A percentile compares a stretch with the other conserved stretches of the same genome.
phyloP scores from a whole-genome alignment of 2,113 vertebrate species.

The Vombatus ursinus region DNA sequence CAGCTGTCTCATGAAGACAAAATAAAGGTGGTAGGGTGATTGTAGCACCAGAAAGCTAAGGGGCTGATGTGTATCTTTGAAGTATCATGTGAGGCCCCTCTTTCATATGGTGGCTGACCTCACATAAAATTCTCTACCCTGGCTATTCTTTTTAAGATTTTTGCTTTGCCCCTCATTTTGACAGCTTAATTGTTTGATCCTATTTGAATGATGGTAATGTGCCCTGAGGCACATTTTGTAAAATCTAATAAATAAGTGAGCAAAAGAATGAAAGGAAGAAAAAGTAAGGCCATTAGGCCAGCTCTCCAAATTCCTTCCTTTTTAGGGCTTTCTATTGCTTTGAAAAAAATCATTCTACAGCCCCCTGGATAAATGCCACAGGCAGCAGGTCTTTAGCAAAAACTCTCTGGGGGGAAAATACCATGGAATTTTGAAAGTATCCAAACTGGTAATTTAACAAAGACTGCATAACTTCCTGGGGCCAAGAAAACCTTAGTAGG shows the following conservation, averaged over 20 bases:
- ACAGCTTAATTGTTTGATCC: constrained; percentile 44
- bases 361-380: constrained; percentile 41
- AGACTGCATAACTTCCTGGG: constrained; percentile 2
- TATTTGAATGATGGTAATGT: constrained; percentile 56
- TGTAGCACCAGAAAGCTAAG: background rate
- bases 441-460: constrained; percentile 50
- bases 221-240: background rate
- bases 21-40: background rate
- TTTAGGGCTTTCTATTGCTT: constrained; percentile 34
- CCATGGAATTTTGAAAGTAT: constrained; percentile 35
- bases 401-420: background rate
- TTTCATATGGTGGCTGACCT: background rate
- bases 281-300: background rate
- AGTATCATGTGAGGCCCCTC: background rate
- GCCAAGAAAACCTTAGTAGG: constrained; percentile 41
- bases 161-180: background rate
- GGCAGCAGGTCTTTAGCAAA: constrained; percentile 44
- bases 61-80: background rate
- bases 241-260: constrained; percentile 40
- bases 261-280: constrained; percentile 41
- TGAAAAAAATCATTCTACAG: constrained; percentile 34
- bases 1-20: background rate
- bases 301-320: background rate
- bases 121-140: background rate
- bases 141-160: background rate